Evolutionary conservation across 1,140 invertebrate genomes (phyloP).

Genomic region (Calliphora vicina): DNA sequence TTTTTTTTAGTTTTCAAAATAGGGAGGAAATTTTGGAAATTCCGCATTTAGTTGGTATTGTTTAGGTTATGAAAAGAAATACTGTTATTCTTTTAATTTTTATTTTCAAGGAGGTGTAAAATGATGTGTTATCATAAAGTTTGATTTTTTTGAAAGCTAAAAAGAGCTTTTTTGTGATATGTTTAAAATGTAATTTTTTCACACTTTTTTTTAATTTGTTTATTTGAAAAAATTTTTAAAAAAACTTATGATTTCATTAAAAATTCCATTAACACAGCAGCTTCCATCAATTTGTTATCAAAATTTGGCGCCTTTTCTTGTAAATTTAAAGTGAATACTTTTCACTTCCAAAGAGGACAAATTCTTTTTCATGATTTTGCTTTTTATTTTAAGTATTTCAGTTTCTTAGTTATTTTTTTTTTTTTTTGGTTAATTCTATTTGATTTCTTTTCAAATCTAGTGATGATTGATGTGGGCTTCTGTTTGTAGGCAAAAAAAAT

Average conservation of each 20-base stretch:
- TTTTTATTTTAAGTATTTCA: not conserved
- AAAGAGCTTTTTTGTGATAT: not conserved
- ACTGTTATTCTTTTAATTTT: not conserved
- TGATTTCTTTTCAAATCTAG: not conserved
- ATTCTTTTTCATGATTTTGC: not conserved
- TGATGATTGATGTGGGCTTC: not conserved
- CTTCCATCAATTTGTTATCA: not conserved
- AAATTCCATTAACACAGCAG: not conserved
- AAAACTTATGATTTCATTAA: not conserved
- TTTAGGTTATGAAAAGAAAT: not conserved
- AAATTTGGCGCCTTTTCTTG: not conserved
- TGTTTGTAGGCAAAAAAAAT: not conserved
- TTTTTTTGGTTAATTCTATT: not conserved
- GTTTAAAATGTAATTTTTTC: not conserved
- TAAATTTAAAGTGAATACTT: not conserved
- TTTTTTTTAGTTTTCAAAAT: too few relatives aligned
- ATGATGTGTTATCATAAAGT: not conserved
- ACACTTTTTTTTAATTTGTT: not conserved
- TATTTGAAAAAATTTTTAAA: not conserved
- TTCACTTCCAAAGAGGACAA: not conserved
- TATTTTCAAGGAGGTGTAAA: not conserved
- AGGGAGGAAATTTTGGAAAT: not conserved
- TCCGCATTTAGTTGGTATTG: slow-evolving; percentile 10
- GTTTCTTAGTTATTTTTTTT: not conserved
- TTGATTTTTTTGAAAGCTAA: not conserved